phyloP scores from a whole-genome alignment of 2,113 vertebrate genomes.

The Andinoacara biseriatus region DNA sequence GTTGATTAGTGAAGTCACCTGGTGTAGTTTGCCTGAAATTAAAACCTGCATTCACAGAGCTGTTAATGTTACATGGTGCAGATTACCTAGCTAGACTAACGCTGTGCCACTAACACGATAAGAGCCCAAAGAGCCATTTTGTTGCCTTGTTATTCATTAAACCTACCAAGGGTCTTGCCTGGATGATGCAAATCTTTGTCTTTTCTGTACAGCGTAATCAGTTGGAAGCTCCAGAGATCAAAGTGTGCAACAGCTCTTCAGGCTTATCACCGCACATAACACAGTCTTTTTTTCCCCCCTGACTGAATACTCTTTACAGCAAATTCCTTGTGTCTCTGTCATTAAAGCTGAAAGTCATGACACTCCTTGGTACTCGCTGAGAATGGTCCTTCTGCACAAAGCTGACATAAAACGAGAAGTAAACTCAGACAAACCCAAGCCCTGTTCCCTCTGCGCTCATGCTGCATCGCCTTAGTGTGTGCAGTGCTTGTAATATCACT shows the following conservation, averaged over 20 bases:
- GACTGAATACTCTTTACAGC: constrained; percentile 11
- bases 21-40: constrained; percentile 21
- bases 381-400: constrained; percentile 24
- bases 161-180: neutral
- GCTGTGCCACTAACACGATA: constrained; percentile 1
- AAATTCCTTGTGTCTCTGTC: constrained; percentile 24
- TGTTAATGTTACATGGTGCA: constrained; percentile 20
- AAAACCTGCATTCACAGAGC: constrained; percentile 28
- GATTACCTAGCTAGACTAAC: constrained; percentile 36
- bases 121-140: constrained; percentile 17
- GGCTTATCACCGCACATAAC: constrained; percentile 3
- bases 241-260: constrained; percentile 9
- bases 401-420: constrained; percentile 23
- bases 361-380: constrained; percentile 43
- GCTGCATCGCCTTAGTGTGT: constrained; percentile 11
- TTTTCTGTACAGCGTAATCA: constrained; percentile 19
- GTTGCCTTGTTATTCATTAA: constrained; percentile 49
- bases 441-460: constrained; percentile 8
- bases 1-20: constrained; percentile 14
- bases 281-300: neutral
- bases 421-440: constrained; percentile 22
- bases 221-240: constrained; percentile 44
- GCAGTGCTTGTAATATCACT: constrained; percentile 34
- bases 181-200: constrained; percentile 36
- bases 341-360: constrained; percentile 43